Conservation (phyloP, 2,888 invertebrate species). For the Cartodere bifasciata region DNA sequence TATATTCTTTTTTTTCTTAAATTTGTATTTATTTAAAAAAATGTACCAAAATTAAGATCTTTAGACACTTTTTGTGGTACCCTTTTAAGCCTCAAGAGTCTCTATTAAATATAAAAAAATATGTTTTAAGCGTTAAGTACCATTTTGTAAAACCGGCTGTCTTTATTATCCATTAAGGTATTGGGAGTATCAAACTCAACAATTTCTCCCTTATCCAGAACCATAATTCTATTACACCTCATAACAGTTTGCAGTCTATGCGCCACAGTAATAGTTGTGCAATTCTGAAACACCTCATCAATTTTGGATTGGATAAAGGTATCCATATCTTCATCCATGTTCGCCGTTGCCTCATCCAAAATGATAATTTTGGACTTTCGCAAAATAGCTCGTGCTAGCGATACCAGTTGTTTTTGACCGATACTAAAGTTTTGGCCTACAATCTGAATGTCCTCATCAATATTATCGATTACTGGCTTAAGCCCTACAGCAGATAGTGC, state of each 20-base stretch:
- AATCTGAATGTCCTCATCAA: slow-evolving; percentile 35
- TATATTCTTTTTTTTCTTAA: too few relatives aligned
- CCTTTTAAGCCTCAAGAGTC: too few relatives aligned
- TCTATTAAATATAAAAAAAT: too few relatives aligned
- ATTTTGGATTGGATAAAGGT: slow-evolving; percentile 41
- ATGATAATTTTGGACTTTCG: slow-evolving; percentile 39
- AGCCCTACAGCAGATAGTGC: slow-evolving; percentile 30
- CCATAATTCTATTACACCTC: slow-evolving; percentile 42
- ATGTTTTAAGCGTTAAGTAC: too few relatives aligned
- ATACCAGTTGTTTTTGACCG: slow-evolving; percentile 44
- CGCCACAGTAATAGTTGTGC: slow-evolving; percentile 41
- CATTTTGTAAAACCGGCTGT: slow-evolving; percentile 21
- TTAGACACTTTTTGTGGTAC: too few relatives aligned
- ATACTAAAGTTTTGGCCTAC: slow-evolving; percentile 48
- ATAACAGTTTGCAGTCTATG: slow-evolving; percentile 39
- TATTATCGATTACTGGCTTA: slow-evolving; percentile 26
- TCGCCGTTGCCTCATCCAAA: slow-evolving; percentile 45
- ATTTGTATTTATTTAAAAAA: too few relatives aligned
- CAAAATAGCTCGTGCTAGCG: slow-evolving; percentile 42
- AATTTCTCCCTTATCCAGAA: slow-evolving; percentile 38
- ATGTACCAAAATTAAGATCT: too few relatives aligned
- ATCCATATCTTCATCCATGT: slow-evolving; percentile 43
- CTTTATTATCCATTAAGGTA: slow-evolving; percentile 17
- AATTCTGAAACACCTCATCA: slow-evolving; percentile 36
- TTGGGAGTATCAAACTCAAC: slow-evolving; percentile 23